Evolutionary conservation across 2,113 vertebrate species (phyloP).

Genomic region (Nothoprocta pentlandii): DNA sequence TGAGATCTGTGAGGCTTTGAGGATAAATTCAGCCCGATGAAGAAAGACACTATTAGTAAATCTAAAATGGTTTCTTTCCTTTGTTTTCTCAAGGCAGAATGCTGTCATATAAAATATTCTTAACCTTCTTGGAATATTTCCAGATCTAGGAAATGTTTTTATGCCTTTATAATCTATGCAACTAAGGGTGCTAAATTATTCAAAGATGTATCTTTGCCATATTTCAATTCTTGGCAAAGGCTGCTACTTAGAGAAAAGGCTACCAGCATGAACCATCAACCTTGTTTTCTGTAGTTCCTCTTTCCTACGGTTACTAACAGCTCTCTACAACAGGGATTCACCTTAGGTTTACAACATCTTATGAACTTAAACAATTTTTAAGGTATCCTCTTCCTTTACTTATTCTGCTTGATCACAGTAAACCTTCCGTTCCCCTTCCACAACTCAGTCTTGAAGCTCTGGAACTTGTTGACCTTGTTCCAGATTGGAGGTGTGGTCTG

Average conservation of each 20-base stretch:
- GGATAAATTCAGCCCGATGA: background rate
- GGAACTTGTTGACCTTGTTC: background rate
- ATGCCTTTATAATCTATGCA: background rate
- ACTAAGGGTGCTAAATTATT: slow-evolving; percentile 25
- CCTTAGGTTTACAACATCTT: background rate
- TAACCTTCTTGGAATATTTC: background rate
- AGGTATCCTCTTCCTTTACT: background rate
- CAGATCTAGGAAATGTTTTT: background rate
- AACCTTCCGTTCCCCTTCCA: background rate
- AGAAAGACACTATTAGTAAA: background rate
- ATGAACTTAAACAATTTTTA: background rate
- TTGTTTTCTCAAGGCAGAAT: background rate
- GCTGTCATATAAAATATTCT: background rate
- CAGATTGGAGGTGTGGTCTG: background rate
- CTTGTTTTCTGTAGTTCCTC: background rate
- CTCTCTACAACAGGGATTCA: background rate
- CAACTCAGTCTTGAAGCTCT: background rate
- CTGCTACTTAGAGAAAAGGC: background rate
- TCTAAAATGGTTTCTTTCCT: background rate
- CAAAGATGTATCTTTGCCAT: background rate
- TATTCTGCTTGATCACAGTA: background rate
- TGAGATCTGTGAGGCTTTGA: background rate
- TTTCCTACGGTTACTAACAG: background rate
- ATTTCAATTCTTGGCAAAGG: background rate
- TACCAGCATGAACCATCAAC: background rate